phyloP scores from a whole-genome alignment of 53 echinoderm and acorn worm species.

The Crossaster papposus region DNA sequence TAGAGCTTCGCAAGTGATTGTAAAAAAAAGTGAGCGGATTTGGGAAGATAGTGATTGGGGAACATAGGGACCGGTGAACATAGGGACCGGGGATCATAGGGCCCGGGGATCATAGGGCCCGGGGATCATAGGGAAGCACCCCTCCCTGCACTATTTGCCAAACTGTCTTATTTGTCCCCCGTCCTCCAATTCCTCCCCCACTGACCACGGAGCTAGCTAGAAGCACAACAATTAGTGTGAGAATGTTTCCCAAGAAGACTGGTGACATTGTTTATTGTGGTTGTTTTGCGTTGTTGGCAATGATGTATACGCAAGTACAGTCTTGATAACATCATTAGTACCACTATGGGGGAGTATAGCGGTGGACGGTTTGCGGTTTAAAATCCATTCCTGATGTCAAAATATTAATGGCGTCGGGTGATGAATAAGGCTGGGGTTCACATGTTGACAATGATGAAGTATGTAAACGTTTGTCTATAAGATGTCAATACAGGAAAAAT shows the following conservation, averaged over 20 bases:
- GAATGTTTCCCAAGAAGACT: neutral
- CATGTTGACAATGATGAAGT: neutral
- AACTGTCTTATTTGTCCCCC: too few species aligned
- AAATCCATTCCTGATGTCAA: neutral
- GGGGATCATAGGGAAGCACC: too few species aligned
- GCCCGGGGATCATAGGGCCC: too few species aligned
- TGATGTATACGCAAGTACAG: neutral
- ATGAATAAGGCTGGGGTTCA: neutral
- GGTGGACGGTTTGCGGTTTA: neutral
- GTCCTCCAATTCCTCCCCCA: too few species aligned
- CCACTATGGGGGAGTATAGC: neutral
- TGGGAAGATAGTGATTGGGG: too few species aligned
- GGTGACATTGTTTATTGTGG: neutral
- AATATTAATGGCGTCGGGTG: neutral
- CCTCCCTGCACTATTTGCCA: too few species aligned
- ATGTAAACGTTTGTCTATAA: neutral
- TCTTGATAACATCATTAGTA: constrained; percentile 5
- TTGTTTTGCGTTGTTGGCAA: neutral
- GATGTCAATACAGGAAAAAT: neutral
- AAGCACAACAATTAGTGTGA: neutral
- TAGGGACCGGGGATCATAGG: too few species aligned
- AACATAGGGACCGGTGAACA: too few species aligned
- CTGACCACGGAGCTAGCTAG: neutral
- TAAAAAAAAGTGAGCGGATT: too few species aligned
- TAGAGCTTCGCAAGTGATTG: too few species aligned